Base-by-base conservation (phyloP, 2,113 vertebrate species). In the Prochilodus magdalenae region DNA sequence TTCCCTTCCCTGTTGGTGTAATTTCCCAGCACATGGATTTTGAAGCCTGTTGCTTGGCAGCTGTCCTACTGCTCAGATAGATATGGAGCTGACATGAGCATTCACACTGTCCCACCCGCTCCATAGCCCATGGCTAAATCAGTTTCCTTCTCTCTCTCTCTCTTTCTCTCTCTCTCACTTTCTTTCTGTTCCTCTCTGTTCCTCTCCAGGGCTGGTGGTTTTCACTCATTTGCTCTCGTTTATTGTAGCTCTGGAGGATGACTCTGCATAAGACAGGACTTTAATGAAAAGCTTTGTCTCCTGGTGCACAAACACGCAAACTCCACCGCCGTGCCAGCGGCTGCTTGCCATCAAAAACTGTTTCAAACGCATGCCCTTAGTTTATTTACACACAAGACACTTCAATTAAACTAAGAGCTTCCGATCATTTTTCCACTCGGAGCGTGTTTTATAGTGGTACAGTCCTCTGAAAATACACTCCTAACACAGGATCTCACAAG, bases 91-190 rank as follows among this genome's bases (percentile, higher is more conserved):
- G 51, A 79, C 82, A 82, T 33, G 53, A 80, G 73, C 69, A 20
- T 27, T 67, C 74, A 74, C 69, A 82, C 81, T 78, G 55, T 65
- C 84, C 75, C 77, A 86, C 75, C 75, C 60, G 29, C 77, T 62
- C 55, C 62, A 59, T 57, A n/a, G n/a, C 66, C 60, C 36, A 60
- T 29, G 59, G 57, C 85, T 82, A 30, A 36, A 6, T 81, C 3
- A 3, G 33, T 55, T 62, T 33, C 15, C 22, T 47, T 36, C 65
- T 77, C 53, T 77, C 15, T 27, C 72, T 36, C 29, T 77, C 51
- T 80, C 12, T 72, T 60, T 60, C 77, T 89, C 84, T 87, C 83
- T 88, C 88, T 87, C 83, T 89, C 77, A 2, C 66, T 22, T 60
- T 60, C 80, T 81, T 0, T 7, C 49, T 53, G 44, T 22, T 22